Evolutionary conservation across 1,140 invertebrate genomes (phyloP), one percentile per base, ranked within the genome.

Genomic region (Micrasema minimum): DNA sequence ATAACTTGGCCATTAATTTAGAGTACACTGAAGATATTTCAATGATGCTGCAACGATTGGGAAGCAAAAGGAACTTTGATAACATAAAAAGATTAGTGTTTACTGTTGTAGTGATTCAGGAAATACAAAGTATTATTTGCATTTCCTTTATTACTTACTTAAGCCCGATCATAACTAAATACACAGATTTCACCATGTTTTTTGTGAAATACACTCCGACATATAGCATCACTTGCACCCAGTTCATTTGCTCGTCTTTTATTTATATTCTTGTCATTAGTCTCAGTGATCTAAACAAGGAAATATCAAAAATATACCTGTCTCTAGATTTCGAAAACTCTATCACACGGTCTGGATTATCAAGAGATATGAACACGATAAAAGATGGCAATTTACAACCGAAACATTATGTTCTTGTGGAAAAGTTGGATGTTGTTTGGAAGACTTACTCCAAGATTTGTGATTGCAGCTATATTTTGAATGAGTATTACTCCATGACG

Each of bases 371-470:
- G n/a, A n/a, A n/a, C n/a, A n/a, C n/a, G n/a, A n/a, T n/a, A n/a
- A n/a, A n/a, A n/a, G n/a, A 51, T 12, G 22, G 10, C 5, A 22
- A 26, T 11, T 9, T 51, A 2, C 12, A 22, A 11, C 6, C 50
- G 1, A 26, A 22, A 51, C 20, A 51, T 51, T 11, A 5, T 22
- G 12, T 26, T 12, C 12, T 51, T 12, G 2, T 51, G 18, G 12
- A 51, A 11, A 51, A 51, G 26, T 23, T 51, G 22, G 50, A 51
- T 23, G 9, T 51, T 3, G 11, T 51, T 51, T 51, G 22, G 22
- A 26, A 51, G 50, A 12, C 18, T 18, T 51, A 51, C n/a, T 18
- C 22, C n/a, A 12, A 51, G n/a, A 51, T 26, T 26, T 51, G 50
- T 51, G 50, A 51, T 12, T 22, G 9, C 9, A 22, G 50, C 26